Evolutionary conservation across 2,113 vertebrate genomes (phyloP), one percentile per base, ranked within the genome.

Genomic region (Buteo buteo): DNA sequence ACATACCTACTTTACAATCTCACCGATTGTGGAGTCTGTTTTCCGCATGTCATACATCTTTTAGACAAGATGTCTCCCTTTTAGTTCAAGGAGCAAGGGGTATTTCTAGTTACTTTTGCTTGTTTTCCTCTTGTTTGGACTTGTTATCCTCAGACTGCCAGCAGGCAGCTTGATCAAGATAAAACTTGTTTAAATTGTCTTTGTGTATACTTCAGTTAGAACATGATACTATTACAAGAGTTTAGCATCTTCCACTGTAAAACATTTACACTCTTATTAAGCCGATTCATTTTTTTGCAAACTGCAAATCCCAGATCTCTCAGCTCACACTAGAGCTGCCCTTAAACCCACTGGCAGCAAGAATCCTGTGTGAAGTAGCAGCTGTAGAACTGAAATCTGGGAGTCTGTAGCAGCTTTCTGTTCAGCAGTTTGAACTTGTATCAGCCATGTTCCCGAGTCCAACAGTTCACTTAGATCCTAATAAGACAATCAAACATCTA

Each of bases 191-290:
- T 69, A n/a, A 57, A 25, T 29, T 73, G 21, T 42, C 38, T 84
- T 72, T 45, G 50, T 24, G 22, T 71, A 29, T 13, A 20, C 21
- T 72, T 50, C 1, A 67, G 38, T 80, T 28, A 67, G 49, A 82
- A 34, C 18, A 20, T 11, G 6, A 40, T 20, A 31, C 20, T 62
- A 10, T 20, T 61, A 7, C 7, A 52, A 13, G 13, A 62, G 4
- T 57, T 59, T 17, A 55, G 16, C 0, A 0, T 55, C 45, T 74
- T 45, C 20, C 2, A 20, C 15, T 13, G 18, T 11, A 5, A 44
- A 77, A 58, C 64, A n/a, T 79, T 59, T n/a, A 65, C 54, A 25
- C 34, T 85, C 8, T 71, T 45, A 38, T 7, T 6, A 25, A 67
- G 32, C 16, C 61, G 38, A 24, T 29, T 11, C 0, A 4, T 22